Evolutionary conservation across 2,797 vertebrate genomes (phyloP), one percentile per base, ranked within the genome.

Genomic region (Semaprochilodus insignis): DNA sequence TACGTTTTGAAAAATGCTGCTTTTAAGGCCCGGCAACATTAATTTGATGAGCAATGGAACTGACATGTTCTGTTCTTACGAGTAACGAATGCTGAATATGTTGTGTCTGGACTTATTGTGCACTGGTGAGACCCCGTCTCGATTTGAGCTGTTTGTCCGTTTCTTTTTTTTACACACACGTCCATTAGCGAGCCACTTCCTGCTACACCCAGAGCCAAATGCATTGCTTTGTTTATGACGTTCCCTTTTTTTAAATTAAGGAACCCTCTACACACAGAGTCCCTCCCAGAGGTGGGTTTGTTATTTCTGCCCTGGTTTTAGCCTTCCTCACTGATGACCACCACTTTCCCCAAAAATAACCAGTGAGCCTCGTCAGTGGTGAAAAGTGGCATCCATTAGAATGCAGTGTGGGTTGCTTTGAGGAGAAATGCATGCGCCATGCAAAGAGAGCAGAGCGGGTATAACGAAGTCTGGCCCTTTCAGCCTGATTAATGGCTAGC

Each of bases 211-310:
- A 74, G 48, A 83, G 78, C 82, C 59, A 85, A 86, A 88, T 88
- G 87, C 8, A 3, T 71, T 83, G 83, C 81, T 89, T 90, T 92
- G 87, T 91, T 91, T 90, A 86, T 89, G 69, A 90, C 89, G 84
- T 91, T 85, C 85, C 71, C 62, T 15, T 62, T 27, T 74, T 70
- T 44, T 54, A 1, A 25, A 78, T 77, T 77, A 86, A 84, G 21
- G 67, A 60, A 66, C 40, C 82, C 62, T 85, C 78, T 34, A 54
- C 78, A 54, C 78, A 81, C 15, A 36, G 52, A 86, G 85, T 80
- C 85, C 92, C 90, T 88, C 90, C 91, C 88, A 89, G 88, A 90
- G 89, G 91, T 91, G 89, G 88, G 74, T 89, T 88, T 90, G 87
- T 85, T 93, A 87, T 92, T 90, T 88, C 87, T 87, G 85, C 85